phyloP scores from a whole-genome alignment of 1,140 invertebrate species.

The Proales similis region DNA sequence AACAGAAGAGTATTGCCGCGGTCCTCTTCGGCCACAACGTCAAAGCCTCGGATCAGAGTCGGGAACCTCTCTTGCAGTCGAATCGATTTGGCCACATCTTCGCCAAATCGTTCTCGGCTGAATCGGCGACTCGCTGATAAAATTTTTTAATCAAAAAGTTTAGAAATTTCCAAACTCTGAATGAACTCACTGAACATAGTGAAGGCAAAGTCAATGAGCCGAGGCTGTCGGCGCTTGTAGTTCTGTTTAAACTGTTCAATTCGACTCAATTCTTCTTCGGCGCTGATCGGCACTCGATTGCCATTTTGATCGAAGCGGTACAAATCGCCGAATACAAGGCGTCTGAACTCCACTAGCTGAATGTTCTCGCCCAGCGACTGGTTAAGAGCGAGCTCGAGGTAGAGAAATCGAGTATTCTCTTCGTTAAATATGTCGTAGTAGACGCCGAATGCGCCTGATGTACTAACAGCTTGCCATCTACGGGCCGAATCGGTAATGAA shows the following conservation, averaged over 20 bases:
- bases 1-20: slow-evolving; percentile 41
- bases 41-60: slow-evolving; percentile 41
- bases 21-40: slow-evolving; percentile 44
- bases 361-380: slow-evolving; percentile 21
- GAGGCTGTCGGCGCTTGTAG: slow-evolving; percentile 11
- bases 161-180: too few species aligned
- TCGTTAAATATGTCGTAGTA: slow-evolving; percentile 25
- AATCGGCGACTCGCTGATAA: too few species aligned
- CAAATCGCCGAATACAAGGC: slow-evolving; percentile 22
- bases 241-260: slow-evolving; percentile 23
- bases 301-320: slow-evolving; percentile 24
- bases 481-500: slow-evolving; percentile 27
- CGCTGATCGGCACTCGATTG: not conserved
- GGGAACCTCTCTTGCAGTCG: slow-evolving; percentile 41
- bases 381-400: slow-evolving; percentile 18
- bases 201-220: slow-evolving; percentile 34
- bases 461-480: slow-evolving; percentile 20
- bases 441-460: slow-evolving; percentile 14
- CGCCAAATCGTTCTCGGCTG: not conserved
- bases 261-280: slow-evolving; percentile 3
- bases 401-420: slow-evolving; percentile 24
- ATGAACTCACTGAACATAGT: too few species aligned
- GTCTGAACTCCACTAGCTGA: slow-evolving; percentile 26
- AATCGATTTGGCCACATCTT: not conserved
- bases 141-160: too few species aligned